Base-by-base conservation (phyloP, 2,888 invertebrate genomes). In the Lysandra coridon region DNA sequence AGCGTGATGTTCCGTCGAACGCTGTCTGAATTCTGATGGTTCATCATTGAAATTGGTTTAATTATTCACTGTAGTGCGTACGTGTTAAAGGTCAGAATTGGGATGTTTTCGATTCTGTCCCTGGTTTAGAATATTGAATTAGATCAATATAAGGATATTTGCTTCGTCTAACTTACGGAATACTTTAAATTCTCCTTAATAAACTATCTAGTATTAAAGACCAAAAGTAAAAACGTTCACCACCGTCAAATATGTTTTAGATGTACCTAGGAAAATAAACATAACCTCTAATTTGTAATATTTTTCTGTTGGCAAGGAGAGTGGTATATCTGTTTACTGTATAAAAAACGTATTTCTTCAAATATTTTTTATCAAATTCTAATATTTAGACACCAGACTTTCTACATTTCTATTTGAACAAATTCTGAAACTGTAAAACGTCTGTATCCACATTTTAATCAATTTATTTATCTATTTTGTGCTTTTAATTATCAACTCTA, bases 31-130 rank as follows among this genome's bases (percentile, higher is more conserved):
- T 64, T 64, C 30, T 12, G 64, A 64, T 64, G 10, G 64, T 12
- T 64, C 23, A 30, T 64, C 64, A 30, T 64, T 64, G 64, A 64
- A 30, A 23, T 64, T 64, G 64, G 64, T 64, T 64, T 64, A 12
- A 64, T 64, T 64, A 30, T 64, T 64, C 64, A 64, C 30, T 30
- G 64, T 64, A 64, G 30, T 64, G 10, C 30, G 64, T 23, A 64
- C 64, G 64, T 30, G 62, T 23, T 23, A 30, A 64, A 64, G 64
- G 64, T 30, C 64, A 64, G 30, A 30, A 64, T 30, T 64, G 12
- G 30, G 64, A 64, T 30, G 30, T 12, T 64, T 30, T 64, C 64
- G 23, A 64, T 23, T 62, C 1, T 17, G 57, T 57, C 57, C 14
- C 14, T 53, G 4, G 57, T 57, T 0, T 17, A 17, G 62, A 62